Base-by-base conservation (phyloP, 2,797 vertebrate species). In the Pantherophis vulpinus region DNA sequence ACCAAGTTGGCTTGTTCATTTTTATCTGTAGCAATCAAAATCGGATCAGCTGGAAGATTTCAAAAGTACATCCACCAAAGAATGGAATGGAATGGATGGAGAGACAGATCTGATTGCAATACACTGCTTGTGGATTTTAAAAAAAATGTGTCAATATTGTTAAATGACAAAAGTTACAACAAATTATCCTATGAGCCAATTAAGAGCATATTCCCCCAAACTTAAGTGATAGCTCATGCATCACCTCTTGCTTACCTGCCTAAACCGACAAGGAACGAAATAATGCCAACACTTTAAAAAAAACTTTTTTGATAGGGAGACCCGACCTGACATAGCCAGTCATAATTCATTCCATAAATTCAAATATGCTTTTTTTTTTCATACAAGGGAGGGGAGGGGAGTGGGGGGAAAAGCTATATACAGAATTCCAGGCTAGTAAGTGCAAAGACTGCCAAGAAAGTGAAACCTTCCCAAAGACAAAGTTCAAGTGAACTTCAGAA, bases 401-500 rank as follows among this genome's bases (percentile, higher is more conserved):
- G 12, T 37, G 37, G 16, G 42, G 42, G 42, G 4, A 4, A n/a
- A 87, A 60, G 11, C 51, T 88, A 23, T 6, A 61, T 12, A 60
- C n/a, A 47, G 93, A 87, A 23, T 1, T 91, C 94, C 70, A 11
- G 0, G 2, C 16, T 32, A 86, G 91, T 91, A 91, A 59, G 92
- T 23, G 94, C 93, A 54, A 54, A 54, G 93, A 91, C 37, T 90
- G 86, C 61, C 58, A 79, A 95, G 94, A 90, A 97, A 97, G 95
- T 97, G 96, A 93, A 94, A 89, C 56, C n/a, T 92, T 90, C 89
- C 2, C 14, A 87, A 92, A 90, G 92, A 55, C 0, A 94, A 97
- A 97, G 95, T 98, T 97, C 91, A 86, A 56, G 0, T 29, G 59
- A 98, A 98, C 97, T 98, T 96, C 95, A 66, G 58, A 23, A 92